phyloP scores from a whole-genome alignment of 2,888 invertebrate genomes.

The Dorcus hopei region DNA sequence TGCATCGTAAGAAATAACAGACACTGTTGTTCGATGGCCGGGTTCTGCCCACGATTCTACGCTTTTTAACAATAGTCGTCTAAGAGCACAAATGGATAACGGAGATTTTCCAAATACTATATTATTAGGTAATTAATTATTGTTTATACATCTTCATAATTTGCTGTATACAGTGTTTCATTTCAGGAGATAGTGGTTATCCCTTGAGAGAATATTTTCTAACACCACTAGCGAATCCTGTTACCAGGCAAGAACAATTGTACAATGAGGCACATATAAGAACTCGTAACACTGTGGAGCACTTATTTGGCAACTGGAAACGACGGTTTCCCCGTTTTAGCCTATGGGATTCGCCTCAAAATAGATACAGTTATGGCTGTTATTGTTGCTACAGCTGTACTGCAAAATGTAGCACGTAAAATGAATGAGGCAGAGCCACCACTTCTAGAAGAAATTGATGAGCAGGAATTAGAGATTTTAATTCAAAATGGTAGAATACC shows the following conservation, averaged over 20 bases:
- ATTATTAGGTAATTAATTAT: too few species aligned
- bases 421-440: too few species aligned
- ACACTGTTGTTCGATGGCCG: slow-evolving; percentile 28
- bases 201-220: neutral
- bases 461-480: too few species aligned
- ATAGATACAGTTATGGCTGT: neutral
- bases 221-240: neutral
- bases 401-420: slow-evolving; percentile 1
- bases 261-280: slow-evolving; percentile 28
- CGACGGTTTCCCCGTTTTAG: slow-evolving; percentile 6
- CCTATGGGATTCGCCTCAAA: neutral
- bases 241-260: neutral
- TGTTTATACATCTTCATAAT: too few species aligned
- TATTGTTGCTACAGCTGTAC: slow-evolving; percentile 4
- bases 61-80: slow-evolving; percentile 25
- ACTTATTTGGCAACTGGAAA: slow-evolving; percentile 21
- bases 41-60: slow-evolving; percentile 28
- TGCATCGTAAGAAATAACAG: slow-evolving; percentile 18
- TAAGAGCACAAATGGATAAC: too few species aligned
- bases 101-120: too few species aligned
- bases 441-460: too few species aligned
- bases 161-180: too few species aligned
- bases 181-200: neutral
- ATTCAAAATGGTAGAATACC: too few species aligned
- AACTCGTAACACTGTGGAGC: slow-evolving; percentile 27